phyloP scores from a whole-genome alignment of 2,113 vertebrate species.

The Psittacula cyanocephala region DNA sequence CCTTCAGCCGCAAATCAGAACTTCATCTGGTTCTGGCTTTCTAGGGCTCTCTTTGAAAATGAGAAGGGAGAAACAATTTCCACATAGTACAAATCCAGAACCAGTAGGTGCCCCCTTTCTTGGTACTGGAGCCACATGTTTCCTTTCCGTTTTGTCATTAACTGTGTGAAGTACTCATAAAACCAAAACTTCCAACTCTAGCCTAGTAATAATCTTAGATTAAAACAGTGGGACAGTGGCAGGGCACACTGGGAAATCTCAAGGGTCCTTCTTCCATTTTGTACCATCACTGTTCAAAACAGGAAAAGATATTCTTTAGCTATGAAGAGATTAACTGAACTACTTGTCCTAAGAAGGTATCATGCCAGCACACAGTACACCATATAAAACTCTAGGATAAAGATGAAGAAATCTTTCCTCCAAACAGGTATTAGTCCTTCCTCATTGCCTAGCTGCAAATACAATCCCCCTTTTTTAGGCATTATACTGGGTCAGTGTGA shows the following conservation, averaged over 20 bases:
- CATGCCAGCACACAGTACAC: rapidly evolving
- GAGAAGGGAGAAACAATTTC: background rate
- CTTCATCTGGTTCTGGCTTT: background rate
- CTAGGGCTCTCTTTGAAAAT: background rate
- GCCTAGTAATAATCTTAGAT: background rate
- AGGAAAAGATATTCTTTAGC: background rate
- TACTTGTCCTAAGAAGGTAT: background rate
- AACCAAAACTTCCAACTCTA: background rate
- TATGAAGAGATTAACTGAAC: background rate
- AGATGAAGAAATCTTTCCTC: background rate
- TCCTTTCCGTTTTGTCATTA: background rate
- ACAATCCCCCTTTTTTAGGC: background rate
- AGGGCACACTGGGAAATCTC: background rate
- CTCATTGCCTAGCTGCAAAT: background rate
- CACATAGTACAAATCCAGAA: background rate
- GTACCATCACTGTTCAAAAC: background rate
- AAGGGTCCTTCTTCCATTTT: background rate
- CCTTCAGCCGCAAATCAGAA: background rate
- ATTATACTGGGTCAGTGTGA: background rate
- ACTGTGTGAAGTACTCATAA: background rate
- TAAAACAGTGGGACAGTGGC: background rate
- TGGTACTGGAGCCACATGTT: rapidly evolving
- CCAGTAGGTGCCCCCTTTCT: background rate
- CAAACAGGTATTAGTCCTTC: background rate
- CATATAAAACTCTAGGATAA: background rate